Evolutionary conservation across 2,113 vertebrate species (phyloP).

Genomic region (Sarotherodon lohbergeri): DNA sequence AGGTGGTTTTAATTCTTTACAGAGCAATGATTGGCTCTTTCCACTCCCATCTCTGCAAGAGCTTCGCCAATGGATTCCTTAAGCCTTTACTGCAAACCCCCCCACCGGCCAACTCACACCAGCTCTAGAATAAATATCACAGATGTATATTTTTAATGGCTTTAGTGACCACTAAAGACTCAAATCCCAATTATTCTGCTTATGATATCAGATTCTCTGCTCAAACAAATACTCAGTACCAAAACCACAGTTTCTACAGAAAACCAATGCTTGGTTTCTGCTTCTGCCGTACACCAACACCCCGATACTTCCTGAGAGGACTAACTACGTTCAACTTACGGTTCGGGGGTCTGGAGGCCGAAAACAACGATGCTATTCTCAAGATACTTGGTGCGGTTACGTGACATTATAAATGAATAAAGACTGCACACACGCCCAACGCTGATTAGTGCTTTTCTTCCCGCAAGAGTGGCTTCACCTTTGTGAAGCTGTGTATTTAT

Average conservation of each 20-base stretch:
- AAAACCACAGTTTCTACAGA: slow-evolving; percentile 33
- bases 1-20: slow-evolving; percentile 75
- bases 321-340: slow-evolving; percentile 3
- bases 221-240: slow-evolving; percentile 40
- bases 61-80: slow-evolving; percentile 42
- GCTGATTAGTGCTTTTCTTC: neutral
- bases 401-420: slow-evolving; percentile 6
- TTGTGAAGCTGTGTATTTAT: slow-evolving; percentile 41
- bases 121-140: slow-evolving; percentile 58
- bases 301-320: slow-evolving; percentile 45
- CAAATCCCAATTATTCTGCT: slow-evolving; percentile 58
- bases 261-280: slow-evolving; percentile 7
- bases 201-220: slow-evolving; percentile 48
- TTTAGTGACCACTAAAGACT: slow-evolving; percentile 60
- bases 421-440: neutral
- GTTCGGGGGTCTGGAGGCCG: neutral
- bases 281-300: slow-evolving; percentile 12
- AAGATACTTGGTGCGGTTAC: neutral
- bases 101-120: slow-evolving; percentile 1
- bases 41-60: slow-evolving; percentile 34
- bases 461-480: neutral
- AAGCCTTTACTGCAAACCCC: neutral
- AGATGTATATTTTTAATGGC: slow-evolving; percentile 59
- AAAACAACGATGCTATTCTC: slow-evolving; percentile 21
- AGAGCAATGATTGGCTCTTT: slow-evolving; percentile 61